phyloP scores from a whole-genome alignment of 2,113 vertebrate species.

The Microcebus lehilahytsara region DNA sequence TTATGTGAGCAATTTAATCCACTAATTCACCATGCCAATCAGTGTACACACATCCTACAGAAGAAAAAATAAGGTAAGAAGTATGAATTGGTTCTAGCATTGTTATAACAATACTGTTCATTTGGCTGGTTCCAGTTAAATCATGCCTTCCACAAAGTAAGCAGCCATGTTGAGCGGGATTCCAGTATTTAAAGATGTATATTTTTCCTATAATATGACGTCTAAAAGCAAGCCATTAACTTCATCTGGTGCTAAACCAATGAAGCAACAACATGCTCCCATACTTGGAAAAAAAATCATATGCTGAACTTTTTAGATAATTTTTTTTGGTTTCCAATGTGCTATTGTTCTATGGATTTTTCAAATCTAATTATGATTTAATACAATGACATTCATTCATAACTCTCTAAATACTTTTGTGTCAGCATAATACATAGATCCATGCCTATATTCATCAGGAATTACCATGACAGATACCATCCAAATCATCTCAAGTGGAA shows the following conservation, averaged over 20 bases:
- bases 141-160: not conserved
- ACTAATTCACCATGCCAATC: not conserved
- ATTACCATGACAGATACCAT: not conserved
- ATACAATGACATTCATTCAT: not conserved
- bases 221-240: not conserved
- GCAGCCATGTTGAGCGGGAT: not conserved
- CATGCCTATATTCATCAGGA: not conserved
- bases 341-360: not conserved
- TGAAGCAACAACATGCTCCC: not conserved
- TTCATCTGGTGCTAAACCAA: conserved; percentile 13
- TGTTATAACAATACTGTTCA: not conserved
- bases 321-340: not conserved
- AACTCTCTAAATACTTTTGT: not conserved
- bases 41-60: not conserved
- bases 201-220: not conserved
- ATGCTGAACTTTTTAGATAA: not conserved
- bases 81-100: not conserved
- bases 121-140: not conserved
- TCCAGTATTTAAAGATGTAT: not conserved
- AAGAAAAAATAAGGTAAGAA: not conserved
- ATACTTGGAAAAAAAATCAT: not conserved
- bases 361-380: not conserved
- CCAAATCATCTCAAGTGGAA: not conserved
- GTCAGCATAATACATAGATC: not conserved
- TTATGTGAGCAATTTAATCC: not conserved